phyloP scores from a whole-genome alignment of 2,797 vertebrate species.

The Anguilla marmorata region DNA sequence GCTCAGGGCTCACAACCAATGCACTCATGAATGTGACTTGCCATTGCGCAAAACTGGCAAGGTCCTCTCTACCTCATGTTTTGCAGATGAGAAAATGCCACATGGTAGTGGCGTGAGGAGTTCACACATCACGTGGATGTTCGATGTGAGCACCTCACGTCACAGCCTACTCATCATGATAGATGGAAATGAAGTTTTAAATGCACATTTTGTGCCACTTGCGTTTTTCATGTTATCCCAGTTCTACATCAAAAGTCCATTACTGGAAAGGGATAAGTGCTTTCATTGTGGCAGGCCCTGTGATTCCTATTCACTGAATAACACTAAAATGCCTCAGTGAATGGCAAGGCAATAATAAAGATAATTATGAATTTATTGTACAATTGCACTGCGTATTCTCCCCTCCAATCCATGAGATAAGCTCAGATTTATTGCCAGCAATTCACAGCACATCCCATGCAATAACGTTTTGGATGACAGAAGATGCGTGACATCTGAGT shows the following conservation, averaged over 20 bases:
- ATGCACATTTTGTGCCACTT: conserved; percentile 19
- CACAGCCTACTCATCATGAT: conserved; percentile 11
- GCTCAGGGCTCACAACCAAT: neutral
- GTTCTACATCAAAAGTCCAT: conserved; percentile 21
- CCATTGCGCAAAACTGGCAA: neutral
- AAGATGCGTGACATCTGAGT: neutral
- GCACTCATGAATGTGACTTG: neutral
- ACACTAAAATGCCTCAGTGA: conserved; percentile 7
- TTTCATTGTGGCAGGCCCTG: conserved; percentile 21
- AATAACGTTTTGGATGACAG: neutral
- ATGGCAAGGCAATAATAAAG: conserved; percentile 12
- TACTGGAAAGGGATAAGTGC: conserved; percentile 20
- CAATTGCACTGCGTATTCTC: neutral
- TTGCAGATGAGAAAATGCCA: neutral
- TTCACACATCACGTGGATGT: neutral
- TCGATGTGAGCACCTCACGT: neutral
- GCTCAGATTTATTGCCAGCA: neutral
- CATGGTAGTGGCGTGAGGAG: neutral
- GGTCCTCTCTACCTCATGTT: neutral
- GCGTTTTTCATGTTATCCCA: conserved; percentile 13
- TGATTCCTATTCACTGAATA: conserved; percentile 19
- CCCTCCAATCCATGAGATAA: conserved; percentile 2
- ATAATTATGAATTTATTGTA: conserved; percentile 18
- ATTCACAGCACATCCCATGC: neutral
- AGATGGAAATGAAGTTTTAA: conserved; percentile 10